Base-by-base conservation (phyloP, 2,797 vertebrate genomes). In the Cryptoblepharus egeriae region DNA sequence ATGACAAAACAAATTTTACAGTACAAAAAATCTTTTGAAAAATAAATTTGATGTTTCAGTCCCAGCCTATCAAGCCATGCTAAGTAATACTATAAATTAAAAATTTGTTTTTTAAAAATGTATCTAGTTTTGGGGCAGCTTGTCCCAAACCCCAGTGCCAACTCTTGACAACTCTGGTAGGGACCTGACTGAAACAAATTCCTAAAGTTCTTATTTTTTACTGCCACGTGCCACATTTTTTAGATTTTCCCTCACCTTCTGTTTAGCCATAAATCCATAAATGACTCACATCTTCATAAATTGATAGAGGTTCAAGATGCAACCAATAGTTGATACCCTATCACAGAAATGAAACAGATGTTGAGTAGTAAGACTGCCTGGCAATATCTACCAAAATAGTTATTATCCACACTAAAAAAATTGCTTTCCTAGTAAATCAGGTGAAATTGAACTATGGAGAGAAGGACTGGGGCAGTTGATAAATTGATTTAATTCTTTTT, bases 281-380 rank as follows among this genome's bases (percentile, higher is more conserved):
- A 58, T 73, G 58, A 0, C 81, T 3, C 16, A 1, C 39, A 71
- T 82, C 42, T 32, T 1, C 39, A 64, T 22, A 18, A 16, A 22
- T 1, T 30, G 28, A 28, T 57, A 61, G 73, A 75, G n/a, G 18
- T 16, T 63, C 9, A 5, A 75, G 28, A 16, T 45, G 28, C 24
- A 63, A 60, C 60, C 75, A 76, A 45, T 30, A 3, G 9, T 45
- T 45, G 18, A 61, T 24, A 20, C 10, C 10, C 42, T 63, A 42
- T 45, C 4, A 22, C 60, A 76, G 1, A 1, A 22, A 20, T 1
- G 1, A 2, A n/a, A 1, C 2, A 1, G 0, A 20, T 52, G 22
- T 18, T 1, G 0, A 75, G 39, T 1, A 75, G 9, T 5, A 2
- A 60, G 15, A 61, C 20, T 22, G 60, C 0, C 0, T 28, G 58